These are phyloP conservation scores for Belonocnema kinseyi DNA, from an alignment of 1,140 invertebrate species.

Conservation along the genomic window DNA sequence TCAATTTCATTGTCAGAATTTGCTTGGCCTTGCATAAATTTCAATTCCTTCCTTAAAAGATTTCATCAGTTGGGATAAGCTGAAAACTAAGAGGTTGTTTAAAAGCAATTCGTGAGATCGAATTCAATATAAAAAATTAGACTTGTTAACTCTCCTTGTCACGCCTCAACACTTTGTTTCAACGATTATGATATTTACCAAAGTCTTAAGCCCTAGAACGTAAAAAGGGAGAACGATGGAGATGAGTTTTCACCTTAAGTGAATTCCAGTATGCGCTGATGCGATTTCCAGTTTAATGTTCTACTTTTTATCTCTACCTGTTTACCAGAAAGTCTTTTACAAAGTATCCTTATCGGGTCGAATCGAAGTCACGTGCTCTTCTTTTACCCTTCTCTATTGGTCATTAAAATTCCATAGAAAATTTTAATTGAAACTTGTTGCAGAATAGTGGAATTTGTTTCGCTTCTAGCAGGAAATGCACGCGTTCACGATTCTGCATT, in stretches of 20 bases:
- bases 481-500: no score
- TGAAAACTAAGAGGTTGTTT: background rate
- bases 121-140: slow-evolving; percentile 65
- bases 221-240: slow-evolving; percentile 37
- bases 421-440: background rate
- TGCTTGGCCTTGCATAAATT: no score
- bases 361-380: no score
- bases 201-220: slow-evolving; percentile 53
- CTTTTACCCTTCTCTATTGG: background rate
- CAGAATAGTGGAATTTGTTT: no score
- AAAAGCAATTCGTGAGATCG: slow-evolving; percentile 7
- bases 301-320: slow-evolving; percentile 47
- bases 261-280: slow-evolving; percentile 38
- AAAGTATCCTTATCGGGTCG: no score
- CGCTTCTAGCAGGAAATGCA: no score
- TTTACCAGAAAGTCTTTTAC: slow-evolving; percentile 39
- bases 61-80: background rate
- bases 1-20: no score
- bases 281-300: slow-evolving; percentile 42
- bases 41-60: no score
- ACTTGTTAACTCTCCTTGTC: slow-evolving; percentile 70
- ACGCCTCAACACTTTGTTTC: slow-evolving; percentile 64
- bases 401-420: background rate
- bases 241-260: slow-evolving; percentile 53
- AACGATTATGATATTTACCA: slow-evolving; percentile 71